Conservation (phyloP, 1,140 invertebrate species). For the Drosophila pseudoobscura region DNA sequence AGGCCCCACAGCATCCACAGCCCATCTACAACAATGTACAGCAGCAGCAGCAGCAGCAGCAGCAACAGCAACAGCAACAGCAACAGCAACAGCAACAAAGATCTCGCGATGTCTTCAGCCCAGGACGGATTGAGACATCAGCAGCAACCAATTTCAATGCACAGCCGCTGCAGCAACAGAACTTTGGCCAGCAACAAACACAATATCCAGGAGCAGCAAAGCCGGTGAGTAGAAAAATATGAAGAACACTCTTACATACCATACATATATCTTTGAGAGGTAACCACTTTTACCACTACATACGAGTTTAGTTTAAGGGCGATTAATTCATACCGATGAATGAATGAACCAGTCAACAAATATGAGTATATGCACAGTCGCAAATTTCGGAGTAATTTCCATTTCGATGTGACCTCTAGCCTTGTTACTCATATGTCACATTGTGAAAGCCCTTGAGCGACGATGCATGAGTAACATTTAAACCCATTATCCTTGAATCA, state of each 20-base stretch:
- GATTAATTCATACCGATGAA: no score
- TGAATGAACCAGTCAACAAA: neutral
- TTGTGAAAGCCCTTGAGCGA: conserved; percentile 14
- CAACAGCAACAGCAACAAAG: conserved; percentile 53
- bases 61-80: conserved; percentile 62
- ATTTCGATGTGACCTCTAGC: conserved; percentile 28
- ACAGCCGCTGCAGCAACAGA: conserved; percentile 58
- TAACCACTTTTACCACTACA: no score
- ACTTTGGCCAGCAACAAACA: conserved; percentile 56
- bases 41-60: conserved; percentile 45
- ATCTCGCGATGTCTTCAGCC: conserved; percentile 63
- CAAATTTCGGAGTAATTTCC: conserved; percentile 16
- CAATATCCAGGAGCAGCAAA: conserved; percentile 67
- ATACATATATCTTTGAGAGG: no score
- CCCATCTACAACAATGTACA: conserved; percentile 77
- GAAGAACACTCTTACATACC: no score
- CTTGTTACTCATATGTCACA: conserved; percentile 29
- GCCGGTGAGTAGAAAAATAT: conserved; percentile 55
- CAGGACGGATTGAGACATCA: conserved; percentile 46
- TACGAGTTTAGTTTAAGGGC: neutral
- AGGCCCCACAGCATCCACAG: conserved; percentile 71
- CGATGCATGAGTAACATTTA: conserved; percentile 45
- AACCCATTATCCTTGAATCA: neutral
- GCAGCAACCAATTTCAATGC: conserved; percentile 54
- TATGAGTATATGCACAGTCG: neutral